Conservation (phyloP, 2,797 vertebrate genomes). For the Ptychobarbus kaznakovi region DNA sequence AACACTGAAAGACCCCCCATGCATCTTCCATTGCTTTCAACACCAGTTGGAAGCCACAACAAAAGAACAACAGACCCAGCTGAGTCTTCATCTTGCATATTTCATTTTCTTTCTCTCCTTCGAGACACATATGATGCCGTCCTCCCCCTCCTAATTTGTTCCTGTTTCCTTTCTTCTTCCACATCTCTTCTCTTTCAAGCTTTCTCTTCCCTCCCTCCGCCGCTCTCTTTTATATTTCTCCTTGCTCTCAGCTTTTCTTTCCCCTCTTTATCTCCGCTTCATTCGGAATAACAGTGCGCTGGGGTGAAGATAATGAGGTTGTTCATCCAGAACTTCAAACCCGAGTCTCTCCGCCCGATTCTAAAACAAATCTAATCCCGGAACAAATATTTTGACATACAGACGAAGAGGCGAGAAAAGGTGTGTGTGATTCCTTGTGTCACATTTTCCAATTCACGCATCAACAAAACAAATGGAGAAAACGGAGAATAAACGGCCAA, state of each 20-base stretch:
- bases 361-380: conserved; percentile 74
- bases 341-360: conserved; percentile 69
- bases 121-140: conserved; percentile 68
- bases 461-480: conserved; percentile 48
- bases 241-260: conserved; percentile 75
- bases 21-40: conserved; percentile 66
- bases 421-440: conserved; percentile 63
- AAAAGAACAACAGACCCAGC: conserved; percentile 69
- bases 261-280: conserved; percentile 81
- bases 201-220: conserved; percentile 51
- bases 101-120: conserved; percentile 59
- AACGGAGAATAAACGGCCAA: conserved; percentile 30
- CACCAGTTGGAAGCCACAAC: conserved; percentile 60
- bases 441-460: conserved; percentile 63
- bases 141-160: conserved; percentile 74
- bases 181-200: conserved; percentile 47
- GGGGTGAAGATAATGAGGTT: conserved; percentile 82
- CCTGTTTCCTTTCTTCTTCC: conserved; percentile 63
- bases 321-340: conserved; percentile 81
- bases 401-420: conserved; percentile 67
- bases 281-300: conserved; percentile 79
- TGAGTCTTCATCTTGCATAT: conserved; percentile 68
- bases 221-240: conserved; percentile 70
- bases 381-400: conserved; percentile 82
- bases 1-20: conserved; percentile 72